These are phyloP conservation scores for Ptychodera flava DNA, from an alignment of 35 echinoderm and acorn worm genomes.

Conservation along the genomic window DNA sequence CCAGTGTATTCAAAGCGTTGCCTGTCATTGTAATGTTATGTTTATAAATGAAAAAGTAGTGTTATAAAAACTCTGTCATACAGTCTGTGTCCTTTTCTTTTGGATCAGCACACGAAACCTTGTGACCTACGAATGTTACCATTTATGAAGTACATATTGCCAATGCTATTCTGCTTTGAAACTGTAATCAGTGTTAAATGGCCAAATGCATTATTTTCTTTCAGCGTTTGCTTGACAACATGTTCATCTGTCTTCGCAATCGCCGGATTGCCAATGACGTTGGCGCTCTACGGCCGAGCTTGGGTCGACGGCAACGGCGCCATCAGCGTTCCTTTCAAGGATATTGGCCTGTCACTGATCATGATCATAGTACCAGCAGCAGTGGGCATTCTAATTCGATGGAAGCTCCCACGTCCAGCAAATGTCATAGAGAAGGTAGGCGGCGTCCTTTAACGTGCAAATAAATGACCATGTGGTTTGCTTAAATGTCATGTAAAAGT, in stretches of 20 bases:
- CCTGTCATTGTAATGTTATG: neutral
- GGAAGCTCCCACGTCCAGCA: neutral
- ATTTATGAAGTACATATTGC: no score
- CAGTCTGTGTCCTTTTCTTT: neutral
- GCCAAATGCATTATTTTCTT: neutral
- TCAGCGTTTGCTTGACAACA: neutral
- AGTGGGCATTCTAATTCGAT: neutral
- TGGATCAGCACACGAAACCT: neutral
- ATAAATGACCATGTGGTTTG: no score
- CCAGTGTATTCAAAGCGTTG: no score
- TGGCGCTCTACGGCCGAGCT: neutral
- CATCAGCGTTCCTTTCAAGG: neutral
- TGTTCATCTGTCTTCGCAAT: neutral
- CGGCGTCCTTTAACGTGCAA: no score
- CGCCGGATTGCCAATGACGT: neutral
- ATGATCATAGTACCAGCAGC: neutral
- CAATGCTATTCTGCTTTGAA: no score
- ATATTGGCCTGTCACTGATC: neutral
- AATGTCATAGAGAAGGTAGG: neutral
- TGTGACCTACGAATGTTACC: neutral
- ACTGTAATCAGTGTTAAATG: no score
- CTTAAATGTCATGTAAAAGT: no score
- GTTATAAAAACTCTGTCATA: no score
- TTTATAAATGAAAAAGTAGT: no score
- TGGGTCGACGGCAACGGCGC: neutral